Percentiles rank a stretch among this genome's conserved stretches.
Evolutionary conservation across 2,113 vertebrate species (phyloP).

Genomic region (Psophia crepitans): DNA sequence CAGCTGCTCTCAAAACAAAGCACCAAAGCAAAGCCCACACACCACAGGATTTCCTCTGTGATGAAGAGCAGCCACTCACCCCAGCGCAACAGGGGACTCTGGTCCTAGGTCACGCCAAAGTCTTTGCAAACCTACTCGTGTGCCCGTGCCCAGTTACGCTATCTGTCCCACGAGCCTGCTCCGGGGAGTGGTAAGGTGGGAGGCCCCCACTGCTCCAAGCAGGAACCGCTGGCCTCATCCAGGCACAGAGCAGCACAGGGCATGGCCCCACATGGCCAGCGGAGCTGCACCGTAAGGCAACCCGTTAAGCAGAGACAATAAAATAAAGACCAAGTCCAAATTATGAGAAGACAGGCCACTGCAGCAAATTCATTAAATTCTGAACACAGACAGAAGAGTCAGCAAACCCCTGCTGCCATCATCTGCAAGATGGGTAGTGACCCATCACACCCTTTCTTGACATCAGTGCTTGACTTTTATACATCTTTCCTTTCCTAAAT

Average conservation of each 20-base stretch:
- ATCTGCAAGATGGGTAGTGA: rapidly evolving
- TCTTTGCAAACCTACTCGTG: not conserved
- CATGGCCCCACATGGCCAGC: not conserved
- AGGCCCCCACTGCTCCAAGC: not conserved
- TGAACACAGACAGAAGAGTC: too few species aligned
- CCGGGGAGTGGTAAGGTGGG: not conserved
- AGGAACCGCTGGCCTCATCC: too few species aligned
- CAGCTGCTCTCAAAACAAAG: not conserved
- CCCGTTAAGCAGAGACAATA: not conserved
- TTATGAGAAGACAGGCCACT: not conserved
- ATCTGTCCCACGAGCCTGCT: rapidly evolving
- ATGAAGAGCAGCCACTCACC: too few species aligned
- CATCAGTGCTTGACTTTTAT: not conserved
- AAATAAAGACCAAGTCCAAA: not conserved
- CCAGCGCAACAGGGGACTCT: not conserved
- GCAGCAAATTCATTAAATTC: not conserved
- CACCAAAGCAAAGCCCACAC: not conserved
- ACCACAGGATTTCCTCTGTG: not conserved
- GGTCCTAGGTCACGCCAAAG: not conserved
- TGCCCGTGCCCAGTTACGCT: rapidly evolving
- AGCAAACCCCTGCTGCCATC: not conserved
- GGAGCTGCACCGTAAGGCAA: not conserved
- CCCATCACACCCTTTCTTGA: not conserved
- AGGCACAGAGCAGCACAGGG: too few species aligned
- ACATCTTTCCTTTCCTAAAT: too few species aligned